phyloP scores from a whole-genome alignment of 2,797 vertebrate species.

The Chromis chromis region DNA sequence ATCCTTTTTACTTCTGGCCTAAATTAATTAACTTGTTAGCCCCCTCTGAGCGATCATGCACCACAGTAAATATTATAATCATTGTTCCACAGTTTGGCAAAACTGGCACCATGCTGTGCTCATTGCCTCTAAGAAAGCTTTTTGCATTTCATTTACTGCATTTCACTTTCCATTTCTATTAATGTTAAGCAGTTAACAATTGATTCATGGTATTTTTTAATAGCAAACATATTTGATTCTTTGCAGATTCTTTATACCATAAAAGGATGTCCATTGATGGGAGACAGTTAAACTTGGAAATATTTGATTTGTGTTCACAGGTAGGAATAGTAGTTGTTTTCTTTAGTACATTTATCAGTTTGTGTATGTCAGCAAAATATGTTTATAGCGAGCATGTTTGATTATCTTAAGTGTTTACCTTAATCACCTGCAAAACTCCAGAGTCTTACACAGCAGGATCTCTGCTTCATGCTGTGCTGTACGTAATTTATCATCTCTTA shows the following conservation, averaged over 20 bases:
- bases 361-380: neutral
- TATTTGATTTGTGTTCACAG: slow-evolving; percentile 76
- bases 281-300: slow-evolving; percentile 73
- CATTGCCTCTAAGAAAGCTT: slow-evolving; percentile 30
- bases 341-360: neutral
- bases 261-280: slow-evolving; percentile 74
- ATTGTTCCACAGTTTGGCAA: slow-evolving; percentile 51
- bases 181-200: slow-evolving; percentile 8
- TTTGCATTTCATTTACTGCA: slow-evolving; percentile 32
- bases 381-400: neutral
- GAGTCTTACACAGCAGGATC: neutral
- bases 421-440: too few relatives aligned
- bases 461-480: slow-evolving; percentile 1
- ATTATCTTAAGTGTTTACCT: slow-evolving; percentile 1
- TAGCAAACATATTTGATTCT: slow-evolving; percentile 1
- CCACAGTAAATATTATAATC: slow-evolving; percentile 61
- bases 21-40: slow-evolving; percentile 62
- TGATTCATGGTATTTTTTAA: slow-evolving; percentile 46
- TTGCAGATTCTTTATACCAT: slow-evolving; percentile 72
- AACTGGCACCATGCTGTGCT: slow-evolving; percentile 53
- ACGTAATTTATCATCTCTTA: neutral
- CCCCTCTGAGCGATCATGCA: slow-evolving; percentile 49
- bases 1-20: slow-evolving; percentile 57
- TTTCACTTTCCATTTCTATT: slow-evolving; percentile 34
- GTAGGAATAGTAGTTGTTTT: slow-evolving; percentile 22